These are phyloP conservation scores for Kryptolebias ocellatus DNA, from an alignment of 2,797 vertebrate genomes.

Conservation along the genomic window DNA sequence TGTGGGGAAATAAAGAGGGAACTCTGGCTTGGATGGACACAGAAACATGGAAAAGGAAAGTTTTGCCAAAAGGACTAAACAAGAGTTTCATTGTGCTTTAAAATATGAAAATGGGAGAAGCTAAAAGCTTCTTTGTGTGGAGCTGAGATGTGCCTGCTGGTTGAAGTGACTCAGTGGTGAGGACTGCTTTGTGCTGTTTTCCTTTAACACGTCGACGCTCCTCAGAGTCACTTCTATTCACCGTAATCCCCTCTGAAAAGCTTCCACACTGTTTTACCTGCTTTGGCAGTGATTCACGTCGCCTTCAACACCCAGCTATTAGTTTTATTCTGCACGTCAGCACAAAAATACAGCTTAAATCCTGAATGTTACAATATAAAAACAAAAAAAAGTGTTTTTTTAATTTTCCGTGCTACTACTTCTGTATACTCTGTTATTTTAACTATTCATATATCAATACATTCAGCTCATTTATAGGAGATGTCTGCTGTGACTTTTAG, in stretches of 20 bases:
- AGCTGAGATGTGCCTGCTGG: slow-evolving; percentile 5
- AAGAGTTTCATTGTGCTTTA: not conserved
- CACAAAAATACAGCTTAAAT: not conserved
- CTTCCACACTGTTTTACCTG: not conserved
- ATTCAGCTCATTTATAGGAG: too few species aligned
- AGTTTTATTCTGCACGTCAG: not conserved
- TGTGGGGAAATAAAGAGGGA: not conserved
- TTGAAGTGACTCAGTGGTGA: slow-evolving; percentile 8
- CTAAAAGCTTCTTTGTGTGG: slow-evolving; percentile 13
- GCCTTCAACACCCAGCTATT: not conserved
- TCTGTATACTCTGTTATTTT: too few species aligned
- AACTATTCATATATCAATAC: too few species aligned
- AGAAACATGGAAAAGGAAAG: not conserved
- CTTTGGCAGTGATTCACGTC: not conserved
- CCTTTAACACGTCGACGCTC: not conserved
- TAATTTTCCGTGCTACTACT: too few species aligned
- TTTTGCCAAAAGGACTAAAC: not conserved
- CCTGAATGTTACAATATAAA: not conserved
- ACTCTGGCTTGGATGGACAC: not conserved
- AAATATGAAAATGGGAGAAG: not conserved
- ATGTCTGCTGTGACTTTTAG: too few species aligned
- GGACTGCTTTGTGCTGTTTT: not conserved
- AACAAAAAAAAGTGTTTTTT: too few species aligned
- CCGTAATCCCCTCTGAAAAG: not conserved
- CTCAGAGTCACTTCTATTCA: not conserved